Evolutionary conservation across 2,113 vertebrate genomes (phyloP).

Genomic region (Piaya cayana): DNA sequence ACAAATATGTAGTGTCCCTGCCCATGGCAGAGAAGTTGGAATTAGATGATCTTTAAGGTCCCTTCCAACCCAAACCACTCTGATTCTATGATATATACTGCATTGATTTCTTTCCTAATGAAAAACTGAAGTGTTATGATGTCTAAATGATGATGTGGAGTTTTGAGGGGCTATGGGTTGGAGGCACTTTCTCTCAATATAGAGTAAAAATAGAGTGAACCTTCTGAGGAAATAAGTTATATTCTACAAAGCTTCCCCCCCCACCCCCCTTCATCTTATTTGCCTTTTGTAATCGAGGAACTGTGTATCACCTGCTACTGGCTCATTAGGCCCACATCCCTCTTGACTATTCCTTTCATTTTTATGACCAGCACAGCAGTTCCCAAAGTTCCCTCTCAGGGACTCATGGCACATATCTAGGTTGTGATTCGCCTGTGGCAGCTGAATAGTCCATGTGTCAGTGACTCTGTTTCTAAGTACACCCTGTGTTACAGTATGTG

Average conservation of each 20-base stretch:
- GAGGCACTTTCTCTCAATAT: neutral
- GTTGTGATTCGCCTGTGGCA: neutral
- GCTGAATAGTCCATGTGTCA: fast-evolving
- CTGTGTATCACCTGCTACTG: neutral
- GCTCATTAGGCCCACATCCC: neutral
- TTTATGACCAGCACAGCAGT: neutral
- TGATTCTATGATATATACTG: too few relatives aligned
- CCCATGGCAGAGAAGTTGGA: too few relatives aligned
- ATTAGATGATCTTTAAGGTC: too few relatives aligned
- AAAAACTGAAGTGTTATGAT: neutral
- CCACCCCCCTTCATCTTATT: neutral
- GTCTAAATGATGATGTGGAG: neutral
- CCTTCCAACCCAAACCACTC: too few relatives aligned
- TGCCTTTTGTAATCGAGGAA: neutral
- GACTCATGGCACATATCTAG: neutral
- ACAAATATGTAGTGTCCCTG: too few relatives aligned
- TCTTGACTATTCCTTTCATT: neutral
- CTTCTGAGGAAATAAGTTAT: neutral
- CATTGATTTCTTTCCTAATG: neutral
- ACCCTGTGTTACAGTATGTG: neutral
- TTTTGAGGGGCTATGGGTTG: neutral
- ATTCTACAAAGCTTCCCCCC: neutral
- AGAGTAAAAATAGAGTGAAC: neutral
- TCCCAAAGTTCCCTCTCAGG: neutral
- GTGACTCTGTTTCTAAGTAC: neutral